phyloP scores from a whole-genome alignment of 2,113 vertebrate species.

The Phoenicopterus ruber region DNA sequence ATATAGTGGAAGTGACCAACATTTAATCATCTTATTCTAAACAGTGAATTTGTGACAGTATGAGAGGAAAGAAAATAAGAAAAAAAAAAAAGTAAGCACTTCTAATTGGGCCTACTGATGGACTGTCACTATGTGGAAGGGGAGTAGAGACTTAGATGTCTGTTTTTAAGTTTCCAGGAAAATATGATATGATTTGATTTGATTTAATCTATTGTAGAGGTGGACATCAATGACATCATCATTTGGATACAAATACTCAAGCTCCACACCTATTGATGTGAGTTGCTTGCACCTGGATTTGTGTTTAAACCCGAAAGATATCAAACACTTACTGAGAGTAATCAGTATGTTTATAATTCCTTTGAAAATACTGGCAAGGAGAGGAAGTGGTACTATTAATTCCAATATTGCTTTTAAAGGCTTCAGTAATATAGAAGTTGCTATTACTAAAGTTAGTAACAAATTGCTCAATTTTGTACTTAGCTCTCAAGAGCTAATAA shows the following conservation, averaged over 20 bases:
- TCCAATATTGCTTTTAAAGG: not conserved
- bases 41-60: not conserved
- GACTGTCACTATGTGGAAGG: not conserved
- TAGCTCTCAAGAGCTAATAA: not conserved
- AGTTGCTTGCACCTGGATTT: not conserved
- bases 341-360: not conserved
- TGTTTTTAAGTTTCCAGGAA: not conserved
- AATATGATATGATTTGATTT: not conserved
- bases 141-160: not conserved
- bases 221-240: not conserved
- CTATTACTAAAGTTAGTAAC: not conserved
- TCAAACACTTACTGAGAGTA: not conserved
- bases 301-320: not conserved
- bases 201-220: not conserved
- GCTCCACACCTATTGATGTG: not conserved
- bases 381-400: not conserved
- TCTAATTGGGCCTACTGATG: not conserved
- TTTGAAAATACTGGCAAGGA: not conserved
- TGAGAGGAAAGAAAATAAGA: not conserved
- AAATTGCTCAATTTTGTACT: not conserved
- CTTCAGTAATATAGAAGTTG: not conserved
- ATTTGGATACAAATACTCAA: not conserved
- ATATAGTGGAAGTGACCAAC: not conserved
- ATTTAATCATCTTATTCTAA: not conserved
- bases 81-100: not conserved